phyloP scores from a whole-genome alignment of 2,113 vertebrate genomes.

The Cryptoleucopteryx plumbea region DNA sequence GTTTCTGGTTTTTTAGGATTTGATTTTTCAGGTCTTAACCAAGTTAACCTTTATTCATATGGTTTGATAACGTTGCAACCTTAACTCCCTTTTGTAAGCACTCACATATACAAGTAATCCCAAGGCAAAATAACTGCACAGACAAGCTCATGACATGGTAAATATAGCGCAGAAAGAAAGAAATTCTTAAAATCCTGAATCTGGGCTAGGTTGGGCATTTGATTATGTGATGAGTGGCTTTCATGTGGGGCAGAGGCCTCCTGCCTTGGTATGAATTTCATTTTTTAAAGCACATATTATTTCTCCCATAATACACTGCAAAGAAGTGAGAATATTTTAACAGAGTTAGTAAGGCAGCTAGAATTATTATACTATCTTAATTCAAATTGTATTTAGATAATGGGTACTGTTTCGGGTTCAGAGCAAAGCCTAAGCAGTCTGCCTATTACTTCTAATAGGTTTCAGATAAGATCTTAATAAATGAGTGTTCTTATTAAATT shows the following conservation, averaged over 20 bases:
- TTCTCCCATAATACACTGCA: background rate
- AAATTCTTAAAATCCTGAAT: background rate
- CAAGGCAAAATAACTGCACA: background rate
- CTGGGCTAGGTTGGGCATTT: background rate
- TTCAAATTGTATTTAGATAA: background rate
- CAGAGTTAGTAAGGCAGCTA: background rate
- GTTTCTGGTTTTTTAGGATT: background rate
- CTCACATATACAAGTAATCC: background rate
- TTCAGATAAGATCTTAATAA: background rate
- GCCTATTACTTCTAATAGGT: background rate
- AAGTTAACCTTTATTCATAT: background rate
- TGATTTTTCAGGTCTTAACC: background rate
- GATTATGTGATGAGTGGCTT: background rate
- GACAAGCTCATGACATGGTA: background rate
- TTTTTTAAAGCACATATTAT: background rate
- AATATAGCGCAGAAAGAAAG: background rate
- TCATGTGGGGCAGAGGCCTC: background rate
- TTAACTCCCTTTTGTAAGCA: background rate
- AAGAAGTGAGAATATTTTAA: background rate
- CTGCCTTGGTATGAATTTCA: background rate
- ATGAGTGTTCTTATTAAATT: background rate
- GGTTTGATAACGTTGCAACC: background rate
- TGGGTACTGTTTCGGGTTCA: background rate
- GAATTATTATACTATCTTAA: background rate
- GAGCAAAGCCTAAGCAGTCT: background rate